A percentile compares a stretch with the other conserved stretches of the same genome.
Evolutionary conservation across 2,113 vertebrate species (phyloP).

Genomic region (Sinocyclocheilus anophthalmus): DNA sequence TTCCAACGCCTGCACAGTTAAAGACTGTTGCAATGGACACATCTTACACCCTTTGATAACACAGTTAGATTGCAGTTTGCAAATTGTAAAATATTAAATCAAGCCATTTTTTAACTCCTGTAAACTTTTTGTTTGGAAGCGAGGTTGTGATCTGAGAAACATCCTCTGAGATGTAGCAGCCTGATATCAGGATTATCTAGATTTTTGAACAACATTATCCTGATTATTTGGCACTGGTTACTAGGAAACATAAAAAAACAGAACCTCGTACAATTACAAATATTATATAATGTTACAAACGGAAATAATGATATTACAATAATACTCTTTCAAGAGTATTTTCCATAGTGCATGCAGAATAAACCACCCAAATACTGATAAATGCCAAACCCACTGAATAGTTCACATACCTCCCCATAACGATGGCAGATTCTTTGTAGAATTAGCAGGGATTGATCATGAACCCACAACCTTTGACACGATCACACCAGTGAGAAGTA

Average conservation of each 20-base stretch:
- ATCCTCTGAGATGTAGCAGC: not conserved
- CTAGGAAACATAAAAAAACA: not conserved
- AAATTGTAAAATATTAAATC: too few species aligned
- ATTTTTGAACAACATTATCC: not conserved
- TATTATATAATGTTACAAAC: not conserved
- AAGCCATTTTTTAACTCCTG: too few species aligned
- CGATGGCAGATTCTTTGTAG: slow-evolving; percentile 44
- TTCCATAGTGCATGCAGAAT: slow-evolving; percentile 31
- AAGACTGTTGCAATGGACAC: not conserved
- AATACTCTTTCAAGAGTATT: not conserved
- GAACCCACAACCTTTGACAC: slow-evolving; percentile 62
- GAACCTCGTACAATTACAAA: not conserved
- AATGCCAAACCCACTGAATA: too few species aligned
- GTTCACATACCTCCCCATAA: slow-evolving; percentile 68
- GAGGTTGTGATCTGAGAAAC: not conserved
- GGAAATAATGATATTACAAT: not conserved
- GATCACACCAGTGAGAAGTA: slow-evolving; percentile 61
- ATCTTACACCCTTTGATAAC: not conserved
- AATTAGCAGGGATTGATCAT: slow-evolving; percentile 55
- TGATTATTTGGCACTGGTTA: not conserved
- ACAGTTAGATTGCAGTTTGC: not conserved
- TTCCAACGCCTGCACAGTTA: not conserved
- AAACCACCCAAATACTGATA: too few species aligned
- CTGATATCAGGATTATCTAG: not conserved
- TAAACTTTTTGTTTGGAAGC: not conserved